These are phyloP conservation scores for Diploptera punctata DNA, from an alignment of 2,888 invertebrate genomes.

Conservation along the genomic window DNA sequence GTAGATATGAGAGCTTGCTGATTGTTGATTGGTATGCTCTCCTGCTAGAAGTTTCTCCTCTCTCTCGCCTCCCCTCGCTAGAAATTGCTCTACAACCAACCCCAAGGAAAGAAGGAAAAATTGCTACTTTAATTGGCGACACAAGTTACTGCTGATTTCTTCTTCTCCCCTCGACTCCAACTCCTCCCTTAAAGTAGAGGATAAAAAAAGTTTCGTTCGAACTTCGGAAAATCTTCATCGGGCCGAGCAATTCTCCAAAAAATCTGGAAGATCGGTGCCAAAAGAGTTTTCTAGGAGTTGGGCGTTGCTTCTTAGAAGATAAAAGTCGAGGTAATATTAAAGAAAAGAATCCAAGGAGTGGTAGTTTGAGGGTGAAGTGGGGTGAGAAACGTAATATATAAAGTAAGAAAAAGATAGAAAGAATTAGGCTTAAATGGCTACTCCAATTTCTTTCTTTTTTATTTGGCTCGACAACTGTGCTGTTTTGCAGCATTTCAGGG, in stretches of 20 bases:
- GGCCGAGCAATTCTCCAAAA: conserved; percentile 39
- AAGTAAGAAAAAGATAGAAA: conserved; percentile 28
- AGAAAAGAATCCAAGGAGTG: conserved; percentile 28
- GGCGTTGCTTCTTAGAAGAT: conserved; percentile 35
- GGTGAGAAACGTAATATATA: conserved; percentile 37
- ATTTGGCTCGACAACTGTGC: background rate
- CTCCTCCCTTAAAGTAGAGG: background rate
- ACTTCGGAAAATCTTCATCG: conserved; percentile 43
- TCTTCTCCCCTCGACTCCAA: conserved; percentile 5
- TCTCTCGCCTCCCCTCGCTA: conserved; percentile 4
- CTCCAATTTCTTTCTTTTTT: conserved; percentile 27
- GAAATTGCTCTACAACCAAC: conserved; percentile 40
- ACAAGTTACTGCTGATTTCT: conserved; percentile 44
- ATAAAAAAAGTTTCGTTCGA: conserved; percentile 38
- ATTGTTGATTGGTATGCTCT: background rate
- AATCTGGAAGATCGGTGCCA: conserved; percentile 42
- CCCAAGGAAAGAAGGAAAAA: conserved; percentile 38
- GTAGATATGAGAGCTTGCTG: conserved; percentile 12
- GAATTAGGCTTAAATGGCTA: conserved; percentile 37
- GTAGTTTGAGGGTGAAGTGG: background rate
- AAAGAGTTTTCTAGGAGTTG: conserved; percentile 38
- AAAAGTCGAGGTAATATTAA: conserved; percentile 43
- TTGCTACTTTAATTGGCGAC: conserved; percentile 44
- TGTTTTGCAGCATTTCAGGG: conserved; percentile 1
- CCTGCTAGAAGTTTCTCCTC: conserved; percentile 14